These are phyloP conservation scores for Centruroides sculpturatus DNA, from an alignment of 1,140 invertebrate species.

Conservation along the genomic window DNA sequence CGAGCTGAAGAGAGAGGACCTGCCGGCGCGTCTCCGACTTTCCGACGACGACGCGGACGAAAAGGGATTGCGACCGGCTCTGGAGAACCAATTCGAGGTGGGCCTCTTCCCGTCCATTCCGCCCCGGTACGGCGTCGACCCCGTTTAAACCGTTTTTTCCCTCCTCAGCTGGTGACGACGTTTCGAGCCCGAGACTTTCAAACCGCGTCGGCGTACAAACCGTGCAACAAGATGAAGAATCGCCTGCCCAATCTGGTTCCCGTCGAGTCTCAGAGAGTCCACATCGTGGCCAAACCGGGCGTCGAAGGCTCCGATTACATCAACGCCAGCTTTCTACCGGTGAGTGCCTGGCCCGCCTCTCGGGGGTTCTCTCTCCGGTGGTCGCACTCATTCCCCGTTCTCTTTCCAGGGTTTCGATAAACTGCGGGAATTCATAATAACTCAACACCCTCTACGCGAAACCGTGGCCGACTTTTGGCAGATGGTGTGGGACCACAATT, in stretches of 20 bases:
- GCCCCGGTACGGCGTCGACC: too few species aligned
- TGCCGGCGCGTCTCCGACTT: constrained; percentile 44
- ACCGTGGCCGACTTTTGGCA: constrained; percentile 84
- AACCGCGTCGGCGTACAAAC: constrained; percentile 68
- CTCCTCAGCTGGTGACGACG: constrained; percentile 8
- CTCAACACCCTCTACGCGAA: constrained; percentile 69
- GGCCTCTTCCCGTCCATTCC: neutral
- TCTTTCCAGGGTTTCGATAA: constrained; percentile 21
- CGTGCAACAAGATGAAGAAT: constrained; percentile 74
- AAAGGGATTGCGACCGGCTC: constrained; percentile 11
- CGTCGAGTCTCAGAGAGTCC: constrained; percentile 69
- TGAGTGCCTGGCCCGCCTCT: neutral
- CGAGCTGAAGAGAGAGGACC: constrained; percentile 50
- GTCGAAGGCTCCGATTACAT: constrained; percentile 91
- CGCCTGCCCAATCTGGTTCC: constrained; percentile 59
- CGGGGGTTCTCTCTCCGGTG: too few species aligned
- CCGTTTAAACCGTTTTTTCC: neutral
- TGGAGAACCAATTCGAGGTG: constrained; percentile 20
- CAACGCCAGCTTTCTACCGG: constrained; percentile 80
- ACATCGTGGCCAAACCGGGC: constrained; percentile 82
- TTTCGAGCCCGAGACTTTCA: constrained; percentile 76
- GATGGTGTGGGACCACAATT: constrained; percentile 93
- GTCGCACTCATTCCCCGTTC: neutral
- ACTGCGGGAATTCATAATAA: constrained; percentile 45
- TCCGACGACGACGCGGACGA: constrained; percentile 21